phyloP scores from a whole-genome alignment of 2,888 invertebrate genomes.

The Sacculina carcini region DNA sequence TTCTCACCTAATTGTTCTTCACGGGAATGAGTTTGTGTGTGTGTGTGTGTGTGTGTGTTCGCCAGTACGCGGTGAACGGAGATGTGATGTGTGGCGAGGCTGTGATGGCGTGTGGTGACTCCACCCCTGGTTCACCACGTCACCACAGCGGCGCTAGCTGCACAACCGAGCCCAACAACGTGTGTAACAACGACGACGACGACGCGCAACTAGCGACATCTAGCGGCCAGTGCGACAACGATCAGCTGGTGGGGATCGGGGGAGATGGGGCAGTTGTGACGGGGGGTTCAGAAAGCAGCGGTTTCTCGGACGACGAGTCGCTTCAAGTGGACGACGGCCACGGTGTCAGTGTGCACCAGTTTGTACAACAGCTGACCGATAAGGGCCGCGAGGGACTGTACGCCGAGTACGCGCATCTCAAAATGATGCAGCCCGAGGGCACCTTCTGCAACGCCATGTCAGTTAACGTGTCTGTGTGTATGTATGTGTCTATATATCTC shows the following conservation, averaged over 20 bases:
- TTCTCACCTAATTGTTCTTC: too few species aligned
- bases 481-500: too few species aligned
- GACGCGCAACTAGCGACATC: too few species aligned
- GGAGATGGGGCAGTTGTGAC: too few species aligned
- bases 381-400: constrained; percentile 53
- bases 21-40: too few species aligned
- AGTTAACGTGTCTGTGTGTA: constrained; percentile 16
- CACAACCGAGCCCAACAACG: not conserved
- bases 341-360: constrained; percentile 38
- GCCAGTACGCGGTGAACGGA: too few species aligned
- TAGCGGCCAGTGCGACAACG: too few species aligned
- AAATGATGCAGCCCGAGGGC: constrained; percentile 53
- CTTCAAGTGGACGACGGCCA: constrained; percentile 16
- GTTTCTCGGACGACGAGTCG: constrained; percentile 61
- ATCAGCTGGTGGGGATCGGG: too few species aligned
- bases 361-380: constrained; percentile 44
- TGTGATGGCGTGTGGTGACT: too few species aligned
- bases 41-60: too few species aligned
- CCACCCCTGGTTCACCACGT: not conserved
- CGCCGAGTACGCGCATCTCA: constrained; percentile 67
- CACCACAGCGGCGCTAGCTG: not conserved
- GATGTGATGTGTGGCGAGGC: too few species aligned
- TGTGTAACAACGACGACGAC: too few species aligned
- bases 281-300: constrained; percentile 33
- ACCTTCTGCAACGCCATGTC: constrained; percentile 67